Evolutionary conservation across 1,140 invertebrate species (phyloP), one percentile per base, ranked within the genome.

Genomic region (Antheraea pernyi): DNA sequence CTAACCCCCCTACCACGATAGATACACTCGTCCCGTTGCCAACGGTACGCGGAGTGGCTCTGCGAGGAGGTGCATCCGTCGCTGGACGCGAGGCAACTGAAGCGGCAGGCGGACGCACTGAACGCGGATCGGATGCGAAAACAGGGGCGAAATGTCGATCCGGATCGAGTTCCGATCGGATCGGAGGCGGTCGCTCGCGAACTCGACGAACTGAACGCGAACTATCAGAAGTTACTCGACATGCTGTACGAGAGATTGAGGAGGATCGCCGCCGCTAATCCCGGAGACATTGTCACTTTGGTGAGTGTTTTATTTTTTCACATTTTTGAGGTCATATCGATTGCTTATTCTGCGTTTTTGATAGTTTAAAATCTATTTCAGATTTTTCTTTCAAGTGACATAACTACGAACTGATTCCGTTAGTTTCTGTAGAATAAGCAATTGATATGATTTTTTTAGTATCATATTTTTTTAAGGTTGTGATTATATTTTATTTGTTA

Each of bases 11-110:
- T 81, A 30, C 22, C 22, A 30, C 22, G 72, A 76, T 95, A 98
- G 97, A 98, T 98, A 84, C 98, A 98, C 93, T 96, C 97, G 84
- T 95, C 96, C 82, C 94, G 95, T 82, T 95, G 99, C 86, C 95
- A 97, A 91, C 96, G 97, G 71, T 99, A 97, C 93, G 95, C 96
- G 76, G 97, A 98, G 81, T 96, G 95, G 92, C 93, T 98, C 65
- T 94, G 99, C 82, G 96, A 97, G 86, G 97, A 97, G 77, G 94
- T 96, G 36, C 97, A 98, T 84, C 97, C 97, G 5, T 97, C 96
- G 71, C 87, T 97, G 79, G 97, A 97, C 90, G 95, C 94, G 88
- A 76, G 84, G 48, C 86, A 88, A 36, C 77, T 91, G 58, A 93
- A 84, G 83, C 82, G 82, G 19, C 90, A 82, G 70, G 83, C 89